Evolutionary conservation across 1,140 invertebrate species (phyloP).

Genomic region (Brachionus calyciflorus): DNA sequence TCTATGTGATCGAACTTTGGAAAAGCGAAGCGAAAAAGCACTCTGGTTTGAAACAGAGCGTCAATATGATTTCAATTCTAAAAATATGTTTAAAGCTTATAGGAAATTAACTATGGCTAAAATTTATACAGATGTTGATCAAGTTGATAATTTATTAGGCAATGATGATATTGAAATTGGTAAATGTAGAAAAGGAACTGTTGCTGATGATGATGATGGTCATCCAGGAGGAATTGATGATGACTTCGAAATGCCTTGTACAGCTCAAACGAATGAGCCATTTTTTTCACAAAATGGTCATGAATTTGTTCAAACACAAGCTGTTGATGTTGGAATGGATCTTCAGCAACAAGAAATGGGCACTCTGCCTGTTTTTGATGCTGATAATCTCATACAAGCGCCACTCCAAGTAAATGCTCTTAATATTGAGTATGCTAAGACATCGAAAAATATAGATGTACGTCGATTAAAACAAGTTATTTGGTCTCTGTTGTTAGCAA

Average conservation of each 20-base stretch:
- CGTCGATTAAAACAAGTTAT: slow-evolving; percentile 25
- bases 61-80: slow-evolving; percentile 10
- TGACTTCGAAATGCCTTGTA: slow-evolving; percentile 40
- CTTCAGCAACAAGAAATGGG: background rate
- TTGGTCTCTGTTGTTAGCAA: background rate
- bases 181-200: background rate
- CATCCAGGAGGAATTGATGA: slow-evolving; percentile 30
- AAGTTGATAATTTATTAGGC: background rate
- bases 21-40: slow-evolving; percentile 26
- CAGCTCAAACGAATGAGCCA: slow-evolving; percentile 39
- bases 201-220: slow-evolving; percentile 11
- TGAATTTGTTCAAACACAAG: slow-evolving; percentile 26
- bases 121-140: slow-evolving; percentile 34
- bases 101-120: background rate
- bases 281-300: slow-evolving; percentile 37
- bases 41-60: slow-evolving; percentile 28
- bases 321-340: background rate
- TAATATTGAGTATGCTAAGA: slow-evolving; percentile 44
- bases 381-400: slow-evolving; percentile 4
- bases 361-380: slow-evolving; percentile 2
- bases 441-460: slow-evolving; percentile 44
- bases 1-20: slow-evolving; percentile 33
- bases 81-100: background rate
- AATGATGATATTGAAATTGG: slow-evolving; percentile 41
- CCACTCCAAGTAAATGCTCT: slow-evolving; percentile 34